These are phyloP conservation scores for Percina caprodes DNA, from an alignment of 2,113 vertebrate genomes.

Conservation along the genomic window DNA sequence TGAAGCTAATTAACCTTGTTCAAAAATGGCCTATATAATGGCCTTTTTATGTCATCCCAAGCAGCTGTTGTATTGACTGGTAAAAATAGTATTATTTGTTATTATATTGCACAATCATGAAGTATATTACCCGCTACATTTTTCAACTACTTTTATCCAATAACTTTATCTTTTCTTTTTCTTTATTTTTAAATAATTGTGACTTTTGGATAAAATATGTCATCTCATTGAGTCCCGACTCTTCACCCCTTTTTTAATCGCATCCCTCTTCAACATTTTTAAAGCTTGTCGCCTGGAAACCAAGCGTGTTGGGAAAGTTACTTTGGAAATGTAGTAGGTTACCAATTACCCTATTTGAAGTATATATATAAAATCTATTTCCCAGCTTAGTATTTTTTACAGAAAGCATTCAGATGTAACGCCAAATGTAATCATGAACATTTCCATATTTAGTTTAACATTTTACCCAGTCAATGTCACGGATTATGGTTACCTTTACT, in stretches of 20 bases:
- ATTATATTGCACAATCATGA: background rate
- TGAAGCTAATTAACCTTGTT: slow-evolving; percentile 74
- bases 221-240: background rate
- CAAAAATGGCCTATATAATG: slow-evolving; percentile 39
- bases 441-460: too few species aligned
- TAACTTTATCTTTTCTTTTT: background rate
- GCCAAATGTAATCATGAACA: too few species aligned
- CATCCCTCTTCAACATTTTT: slow-evolving; percentile 6
- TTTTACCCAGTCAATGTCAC: too few species aligned
- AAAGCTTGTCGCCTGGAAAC: background rate
- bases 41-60: background rate
- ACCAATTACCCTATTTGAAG: too few species aligned
- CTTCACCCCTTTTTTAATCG: background rate
- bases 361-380: too few species aligned
- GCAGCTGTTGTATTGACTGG: background rate
- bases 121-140: background rate
- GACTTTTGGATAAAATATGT: background rate
- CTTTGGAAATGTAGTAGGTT: too few species aligned
- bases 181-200: background rate
- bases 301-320: too few species aligned
- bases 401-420: too few species aligned
- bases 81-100: background rate
- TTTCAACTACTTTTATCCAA: background rate
- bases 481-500: too few species aligned
- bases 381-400: too few species aligned